Evolutionary conservation across 2,113 vertebrate species (phyloP).

Genomic region (Rhinogobius similis): DNA sequence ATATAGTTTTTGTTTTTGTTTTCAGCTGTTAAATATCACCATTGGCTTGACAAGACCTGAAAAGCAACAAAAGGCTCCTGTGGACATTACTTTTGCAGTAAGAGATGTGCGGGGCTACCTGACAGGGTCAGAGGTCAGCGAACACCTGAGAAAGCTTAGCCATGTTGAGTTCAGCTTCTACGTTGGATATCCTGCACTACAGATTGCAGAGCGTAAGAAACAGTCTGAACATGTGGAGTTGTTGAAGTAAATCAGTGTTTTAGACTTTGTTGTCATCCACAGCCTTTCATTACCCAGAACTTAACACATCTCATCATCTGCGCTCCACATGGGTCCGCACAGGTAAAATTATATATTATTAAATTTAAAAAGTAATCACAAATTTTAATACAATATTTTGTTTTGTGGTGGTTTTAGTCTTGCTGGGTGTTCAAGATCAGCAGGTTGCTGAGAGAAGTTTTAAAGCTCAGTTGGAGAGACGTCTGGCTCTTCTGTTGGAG

Average conservation of each 20-base stretch:
- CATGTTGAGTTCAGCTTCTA: slow-evolving; percentile 98
- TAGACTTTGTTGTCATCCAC: slow-evolving; percentile 16
- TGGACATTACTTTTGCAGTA: slow-evolving; percentile 86
- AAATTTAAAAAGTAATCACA: neutral
- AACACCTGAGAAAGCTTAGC: slow-evolving; percentile 87
- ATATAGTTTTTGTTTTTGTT: neutral
- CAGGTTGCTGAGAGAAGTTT: slow-evolving; percentile 87
- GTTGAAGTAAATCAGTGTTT: neutral
- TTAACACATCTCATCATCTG: slow-evolving; percentile 88
- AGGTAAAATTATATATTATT: slow-evolving; percentile 75
- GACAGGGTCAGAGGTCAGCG: slow-evolving; percentile 86
- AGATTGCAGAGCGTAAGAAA: slow-evolving; percentile 91
- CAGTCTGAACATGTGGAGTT: neutral
- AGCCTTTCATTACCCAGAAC: slow-evolving; percentile 94
- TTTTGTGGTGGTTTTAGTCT: slow-evolving; percentile 60
- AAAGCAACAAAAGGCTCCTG: slow-evolving; percentile 79
- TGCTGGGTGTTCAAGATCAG: slow-evolving; percentile 87
- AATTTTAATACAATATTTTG: neutral
- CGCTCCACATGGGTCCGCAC: slow-evolving; percentile 95
- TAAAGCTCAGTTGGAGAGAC: slow-evolving; percentile 90
- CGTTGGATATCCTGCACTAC: slow-evolving; percentile 88
- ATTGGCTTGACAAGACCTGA: slow-evolving; percentile 46
- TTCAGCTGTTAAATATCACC: slow-evolving; percentile 90
- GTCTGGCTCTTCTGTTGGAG: slow-evolving; percentile 87
- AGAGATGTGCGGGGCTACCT: slow-evolving; percentile 79